A percentile compares a stretch with the other conserved stretches of the same genome.
phyloP scores from a whole-genome alignment of 2,888 invertebrate species.

The Shargacucullia verbasci region DNA sequence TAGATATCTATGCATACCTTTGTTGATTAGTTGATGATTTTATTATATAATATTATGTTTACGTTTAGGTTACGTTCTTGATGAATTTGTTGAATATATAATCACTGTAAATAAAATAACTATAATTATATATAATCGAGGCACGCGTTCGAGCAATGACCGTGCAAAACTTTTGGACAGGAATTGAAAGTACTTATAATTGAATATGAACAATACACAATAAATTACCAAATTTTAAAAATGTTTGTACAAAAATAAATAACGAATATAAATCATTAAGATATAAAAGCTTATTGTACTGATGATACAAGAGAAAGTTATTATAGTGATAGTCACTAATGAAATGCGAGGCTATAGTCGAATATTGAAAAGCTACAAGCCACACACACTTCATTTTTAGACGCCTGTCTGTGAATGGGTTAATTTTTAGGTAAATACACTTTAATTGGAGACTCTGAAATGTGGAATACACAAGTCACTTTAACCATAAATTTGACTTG shows the following conservation, averaged over 20 bases:
- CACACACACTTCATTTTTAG: conserved; percentile 5
- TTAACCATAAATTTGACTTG: no score
- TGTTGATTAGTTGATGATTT: no score
- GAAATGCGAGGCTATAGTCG: conserved; percentile 48
- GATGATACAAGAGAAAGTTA: conserved; percentile 47
- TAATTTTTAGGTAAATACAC: no score
- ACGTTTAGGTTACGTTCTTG: no score
- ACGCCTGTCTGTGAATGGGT: no score
- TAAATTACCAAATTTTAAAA: conserved; percentile 60
- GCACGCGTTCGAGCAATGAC: conserved; percentile 56
- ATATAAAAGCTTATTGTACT: conserved; percentile 56
- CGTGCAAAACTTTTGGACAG: conserved; percentile 72
- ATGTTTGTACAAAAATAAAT: conserved; percentile 72
- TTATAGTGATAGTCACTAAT: conserved; percentile 33
- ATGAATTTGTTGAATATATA: conserved; percentile 27
- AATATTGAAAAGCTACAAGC: conserved; percentile 51
- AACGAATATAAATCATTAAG: conserved; percentile 61
- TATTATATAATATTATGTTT: no score
- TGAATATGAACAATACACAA: conserved; percentile 57
- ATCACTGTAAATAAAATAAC: conserved; percentile 52
- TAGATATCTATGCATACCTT: neutral
- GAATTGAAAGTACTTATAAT: conserved; percentile 74
- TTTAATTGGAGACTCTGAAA: no score
- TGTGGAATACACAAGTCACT: no score
- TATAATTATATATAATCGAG: conserved; percentile 52